A percentile compares a stretch with the other conserved stretches of the same genome.
These are phyloP conservation scores for Pinna nobilis DNA, from an alignment of 1,140 invertebrate genomes.

Conservation along the genomic window DNA sequence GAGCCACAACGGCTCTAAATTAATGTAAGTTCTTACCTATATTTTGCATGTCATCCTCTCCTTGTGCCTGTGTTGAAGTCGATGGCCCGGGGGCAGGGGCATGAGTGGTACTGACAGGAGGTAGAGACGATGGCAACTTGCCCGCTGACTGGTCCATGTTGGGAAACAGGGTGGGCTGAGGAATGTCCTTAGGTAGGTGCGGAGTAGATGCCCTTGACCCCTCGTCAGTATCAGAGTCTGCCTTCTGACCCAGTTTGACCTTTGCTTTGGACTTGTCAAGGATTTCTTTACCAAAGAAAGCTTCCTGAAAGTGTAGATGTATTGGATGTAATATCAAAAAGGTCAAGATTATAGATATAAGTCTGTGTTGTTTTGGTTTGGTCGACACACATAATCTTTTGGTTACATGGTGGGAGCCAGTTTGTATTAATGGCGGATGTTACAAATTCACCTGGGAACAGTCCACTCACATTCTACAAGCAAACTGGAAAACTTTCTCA, in stretches of 20 bases:
- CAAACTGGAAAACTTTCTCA: too few species aligned
- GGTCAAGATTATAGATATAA: neutral
- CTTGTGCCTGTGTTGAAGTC: neutral
- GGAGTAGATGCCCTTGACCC: constrained; percentile 36
- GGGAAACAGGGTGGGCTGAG: constrained; percentile 19
- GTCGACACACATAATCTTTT: neutral
- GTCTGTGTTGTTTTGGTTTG: neutral
- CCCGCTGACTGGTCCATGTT: neutral
- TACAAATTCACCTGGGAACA: too few species aligned
- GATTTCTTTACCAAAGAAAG: constrained; percentile 78
- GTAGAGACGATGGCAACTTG: constrained; percentile 11
- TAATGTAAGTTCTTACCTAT: constrained; percentile 1
- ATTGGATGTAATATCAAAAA: neutral
- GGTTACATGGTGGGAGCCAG: neutral
- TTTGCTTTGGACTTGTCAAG: constrained; percentile 79
- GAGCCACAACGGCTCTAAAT: neutral
- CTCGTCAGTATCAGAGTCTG: constrained; percentile 57
- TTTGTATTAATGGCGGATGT: too few species aligned
- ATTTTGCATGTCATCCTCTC: neutral
- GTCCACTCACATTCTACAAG: too few species aligned
- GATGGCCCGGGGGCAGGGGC: neutral
- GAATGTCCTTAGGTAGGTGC: constrained; percentile 23
- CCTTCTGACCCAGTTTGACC: constrained; percentile 53
- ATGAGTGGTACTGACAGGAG: constrained; percentile 14
- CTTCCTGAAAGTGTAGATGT: constrained; percentile 61